Evolutionary conservation across 2,888 invertebrate genomes (phyloP), one percentile per base, ranked within the genome.

Genomic region (Camponotus fellah): DNA sequence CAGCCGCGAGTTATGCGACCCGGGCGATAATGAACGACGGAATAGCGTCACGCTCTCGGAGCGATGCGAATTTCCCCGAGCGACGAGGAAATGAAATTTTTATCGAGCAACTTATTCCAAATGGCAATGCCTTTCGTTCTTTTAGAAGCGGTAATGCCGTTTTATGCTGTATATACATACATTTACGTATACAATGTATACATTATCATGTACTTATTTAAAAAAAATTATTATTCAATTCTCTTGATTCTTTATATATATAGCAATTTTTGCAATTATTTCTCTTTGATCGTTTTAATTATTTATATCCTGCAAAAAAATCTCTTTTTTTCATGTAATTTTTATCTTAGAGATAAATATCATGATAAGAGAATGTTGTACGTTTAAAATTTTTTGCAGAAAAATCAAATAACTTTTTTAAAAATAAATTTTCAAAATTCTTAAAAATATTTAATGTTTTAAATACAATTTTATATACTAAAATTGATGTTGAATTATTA

Each of bases 11-110:
- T 91, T 91, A 89, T 87, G 87, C 76, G 86, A 91, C 79, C 85
- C 85, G 85, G 83, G 68, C 84, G 91, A 88, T 86, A 90, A 91
- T 91, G 88, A 89, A 91, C 86, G 88, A 26, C 84, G 86, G 68
- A 90, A 89, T 88, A 83, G 77, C 91, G 91, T 89, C 89, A 90
- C 89, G 90, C 84, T 79, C 56, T 62, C 80, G 80, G 72, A 88
- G 90, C 84, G 86, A 90, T 79, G 32, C 86, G 85, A 81, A 71
- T 83, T 83, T 87, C 62, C 34, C 83, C 79, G 79, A 79, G 85
- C 80, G 79, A 71, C 58, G 46, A 26, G 84, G 46, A 69, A 79
- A 80, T 80, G 75, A 80, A 80, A 80, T 46, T 80, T 80, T 80
- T 75, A 80, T 80, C 76, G 79, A 37, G 17, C 46, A 80, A 80